Evolutionary conservation across 1,140 invertebrate genomes (phyloP), one percentile per base, ranked within the genome.

Genomic region (Berghia stephanieae): DNA sequence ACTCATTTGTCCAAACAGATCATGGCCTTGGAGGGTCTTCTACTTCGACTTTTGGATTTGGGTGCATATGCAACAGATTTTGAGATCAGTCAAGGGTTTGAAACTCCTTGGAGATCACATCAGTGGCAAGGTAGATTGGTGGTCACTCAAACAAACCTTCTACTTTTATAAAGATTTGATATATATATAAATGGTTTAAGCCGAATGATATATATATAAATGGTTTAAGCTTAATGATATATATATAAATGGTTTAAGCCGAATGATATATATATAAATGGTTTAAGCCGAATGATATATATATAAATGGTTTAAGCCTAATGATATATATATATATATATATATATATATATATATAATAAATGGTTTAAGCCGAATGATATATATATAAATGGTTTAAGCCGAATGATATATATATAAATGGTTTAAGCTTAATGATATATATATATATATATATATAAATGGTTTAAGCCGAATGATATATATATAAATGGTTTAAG

Each of bases 61-160:
- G 79, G 74, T 31, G 84, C 85, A 13, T 81, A 80, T 31, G 80
- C 34, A 2, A 77, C 80, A 66, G 78, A 83, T 24, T 86, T 87
- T 80, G 81, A 83, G 60, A 86, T 87, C 71, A 85, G 83, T 63
- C 80, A 82, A 76, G 84, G 84, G 18, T 87, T 85, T 66, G 77
- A 84, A 16, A 80, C 81, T 34, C 71, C 73, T 63, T 87, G 86
- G 86, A 75, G 84, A 38, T 84, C 85, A 77, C 86, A 87, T 80
- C 76, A 79, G 69, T 78, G 60, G 78, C 44, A 81, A 55, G 75
- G 80, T 81, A 78, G 55, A 34, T 40, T 43, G 5, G 24, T 2
- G 18, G 13, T 60, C 43, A 21, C 0, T 3, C n/a, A 44, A 27
- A 2, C 5, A 57, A n/a, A 60, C 38, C 27, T 60, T 1, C 72